Evolutionary conservation across 35 echinoderm and acorn worm species (phyloP).

Genomic region (Acanthaster planci): DNA sequence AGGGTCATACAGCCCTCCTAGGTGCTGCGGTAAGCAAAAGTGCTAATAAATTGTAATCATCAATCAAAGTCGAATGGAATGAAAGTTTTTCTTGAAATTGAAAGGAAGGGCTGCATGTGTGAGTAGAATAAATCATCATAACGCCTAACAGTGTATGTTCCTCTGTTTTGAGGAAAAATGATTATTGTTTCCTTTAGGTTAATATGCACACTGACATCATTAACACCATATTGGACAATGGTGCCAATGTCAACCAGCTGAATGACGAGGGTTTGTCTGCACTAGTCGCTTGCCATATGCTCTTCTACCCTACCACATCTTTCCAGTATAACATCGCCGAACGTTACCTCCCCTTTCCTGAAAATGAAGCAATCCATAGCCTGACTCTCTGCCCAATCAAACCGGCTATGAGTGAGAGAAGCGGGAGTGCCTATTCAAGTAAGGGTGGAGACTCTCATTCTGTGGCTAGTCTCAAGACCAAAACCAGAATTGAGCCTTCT

Average conservation of each 20-base stretch:
- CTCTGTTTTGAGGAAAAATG: no score
- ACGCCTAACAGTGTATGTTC: no score
- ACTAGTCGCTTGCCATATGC: slow-evolving; percentile 89
- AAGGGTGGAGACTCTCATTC: background rate
- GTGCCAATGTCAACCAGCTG: slow-evolving; percentile 95
- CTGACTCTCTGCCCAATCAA: slow-evolving; percentile 10
- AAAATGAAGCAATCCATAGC: slow-evolving; percentile 35
- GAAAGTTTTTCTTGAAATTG: no score
- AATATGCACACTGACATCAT: slow-evolving; percentile 91
- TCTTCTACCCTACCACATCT: slow-evolving; percentile 83
- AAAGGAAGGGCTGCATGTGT: no score
- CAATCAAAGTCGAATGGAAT: no score
- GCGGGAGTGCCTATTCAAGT: slow-evolving; percentile 6
- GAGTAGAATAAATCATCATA: no score
- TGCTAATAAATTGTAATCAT: no score
- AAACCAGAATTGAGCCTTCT: background rate
- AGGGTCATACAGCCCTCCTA: slow-evolving; percentile 70
- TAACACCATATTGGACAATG: slow-evolving; percentile 88
- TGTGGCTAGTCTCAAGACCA: slow-evolving; percentile 8
- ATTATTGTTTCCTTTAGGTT: slow-evolving; percentile 50
- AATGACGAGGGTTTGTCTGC: slow-evolving; percentile 92
- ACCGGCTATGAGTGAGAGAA: background rate
- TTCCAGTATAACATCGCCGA: slow-evolving; percentile 98
- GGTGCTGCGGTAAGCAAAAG: slow-evolving; percentile 78
- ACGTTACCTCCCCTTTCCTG: slow-evolving; percentile 67